Percentiles rank a stretch among this genome's conserved stretches.
phyloP scores from a whole-genome alignment of 2,113 vertebrate genomes.

The Halcyon senegalensis region DNA sequence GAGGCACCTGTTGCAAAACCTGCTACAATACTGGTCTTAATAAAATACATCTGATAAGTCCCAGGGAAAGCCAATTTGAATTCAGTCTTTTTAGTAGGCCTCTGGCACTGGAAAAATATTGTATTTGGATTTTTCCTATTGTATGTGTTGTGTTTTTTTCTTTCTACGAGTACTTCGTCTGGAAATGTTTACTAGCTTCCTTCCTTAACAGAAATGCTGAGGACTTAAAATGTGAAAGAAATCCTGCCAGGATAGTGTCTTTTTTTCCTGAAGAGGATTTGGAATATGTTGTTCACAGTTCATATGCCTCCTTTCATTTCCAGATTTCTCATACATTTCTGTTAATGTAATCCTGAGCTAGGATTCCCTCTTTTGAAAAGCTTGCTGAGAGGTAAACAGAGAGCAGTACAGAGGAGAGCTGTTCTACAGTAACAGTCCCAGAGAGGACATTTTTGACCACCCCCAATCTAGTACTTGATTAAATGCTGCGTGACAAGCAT shows the following conservation, averaged over 20 bases:
- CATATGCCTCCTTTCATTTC: constrained; percentile 28
- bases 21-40: not conserved
- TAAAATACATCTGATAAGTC: not conserved
- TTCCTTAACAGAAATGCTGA: not conserved
- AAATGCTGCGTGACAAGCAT: constrained; percentile 30
- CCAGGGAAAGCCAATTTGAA: not conserved
- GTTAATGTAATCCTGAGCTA: constrained; percentile 16
- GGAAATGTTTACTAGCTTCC: constrained; percentile 24
- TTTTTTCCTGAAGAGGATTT: not conserved
- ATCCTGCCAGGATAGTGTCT: not conserved
- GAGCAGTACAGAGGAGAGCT: not conserved
- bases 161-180: not conserved
- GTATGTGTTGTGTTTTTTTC: not conserved
- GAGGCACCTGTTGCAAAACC: constrained; percentile 3
- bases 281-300: constrained; percentile 38
- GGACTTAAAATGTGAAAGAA: not conserved
- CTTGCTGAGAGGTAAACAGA: not conserved
- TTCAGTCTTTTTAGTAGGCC: not conserved
- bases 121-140: not conserved
- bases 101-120: not conserved
- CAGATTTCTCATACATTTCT: constrained; percentile 24
- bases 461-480: constrained; percentile 20
- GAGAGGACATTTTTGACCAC: constrained; percentile 34
- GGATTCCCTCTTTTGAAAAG: constrained; percentile 3
- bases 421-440: not conserved